Evolutionary conservation across 2,888 invertebrate species (phyloP).

Genomic region (Nomada hirtipes): DNA sequence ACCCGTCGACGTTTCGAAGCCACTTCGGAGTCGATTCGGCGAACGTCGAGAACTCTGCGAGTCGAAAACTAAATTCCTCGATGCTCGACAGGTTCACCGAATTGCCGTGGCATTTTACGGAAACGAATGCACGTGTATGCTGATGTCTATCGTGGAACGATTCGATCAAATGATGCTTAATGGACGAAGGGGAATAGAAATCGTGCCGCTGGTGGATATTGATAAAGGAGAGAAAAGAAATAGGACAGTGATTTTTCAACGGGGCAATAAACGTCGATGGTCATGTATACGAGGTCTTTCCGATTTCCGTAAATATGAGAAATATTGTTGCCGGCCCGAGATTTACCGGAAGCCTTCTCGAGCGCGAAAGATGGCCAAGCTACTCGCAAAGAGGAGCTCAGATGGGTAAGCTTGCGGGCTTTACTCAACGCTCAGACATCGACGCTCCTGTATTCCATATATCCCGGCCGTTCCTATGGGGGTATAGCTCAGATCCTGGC

Average conservation of each 20-base stretch:
- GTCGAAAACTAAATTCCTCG: constrained; percentile 31
- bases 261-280: neutral
- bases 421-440: constrained; percentile 78
- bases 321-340: constrained; percentile 72
- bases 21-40: constrained; percentile 40
- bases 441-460: constrained; percentile 78
- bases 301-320: constrained; percentile 65
- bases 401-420: constrained; percentile 78
- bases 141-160: neutral
- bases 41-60: constrained; percentile 31
- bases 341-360: constrained; percentile 74
- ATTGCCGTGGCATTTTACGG: neutral
- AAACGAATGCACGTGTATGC: constrained; percentile 3
- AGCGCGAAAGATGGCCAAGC: constrained; percentile 69
- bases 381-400: constrained; percentile 76
- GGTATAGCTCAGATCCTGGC: constrained; percentile 68
- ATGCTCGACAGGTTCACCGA: neutral
- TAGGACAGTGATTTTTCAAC: no score
- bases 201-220: no score
- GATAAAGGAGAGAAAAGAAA: no score
- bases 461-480: constrained; percentile 67
- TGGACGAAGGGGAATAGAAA: no score
- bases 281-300: constrained; percentile 14
- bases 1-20: constrained; percentile 13
- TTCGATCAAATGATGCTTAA: neutral